phyloP scores from a whole-genome alignment of 2,888 invertebrate genomes.

The Coleophora flavipennella region DNA sequence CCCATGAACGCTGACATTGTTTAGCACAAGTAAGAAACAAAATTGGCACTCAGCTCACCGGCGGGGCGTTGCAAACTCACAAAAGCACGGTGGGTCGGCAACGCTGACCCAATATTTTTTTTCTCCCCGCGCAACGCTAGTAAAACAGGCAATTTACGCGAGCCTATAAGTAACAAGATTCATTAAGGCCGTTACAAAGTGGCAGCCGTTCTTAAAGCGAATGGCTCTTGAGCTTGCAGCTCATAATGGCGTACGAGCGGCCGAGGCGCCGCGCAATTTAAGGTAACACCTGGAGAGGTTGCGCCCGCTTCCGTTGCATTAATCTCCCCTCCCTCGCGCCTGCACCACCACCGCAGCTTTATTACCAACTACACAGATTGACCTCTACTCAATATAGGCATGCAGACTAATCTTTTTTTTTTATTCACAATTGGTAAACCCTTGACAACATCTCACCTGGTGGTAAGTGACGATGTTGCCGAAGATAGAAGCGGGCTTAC shows the following conservation, averaged over 20 bases:
- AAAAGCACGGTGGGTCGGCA: background rate
- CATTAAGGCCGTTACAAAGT: slow-evolving; percentile 71
- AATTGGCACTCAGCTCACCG: slow-evolving; percentile 21
- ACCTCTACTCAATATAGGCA: no score
- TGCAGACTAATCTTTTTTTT: no score
- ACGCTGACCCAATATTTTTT: slow-evolving; percentile 45
- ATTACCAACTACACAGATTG: slow-evolving; percentile 6
- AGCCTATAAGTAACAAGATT: slow-evolving; percentile 72
- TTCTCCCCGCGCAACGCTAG: slow-evolving; percentile 38
- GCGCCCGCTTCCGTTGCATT: slow-evolving; percentile 65
- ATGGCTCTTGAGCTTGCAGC: slow-evolving; percentile 69
- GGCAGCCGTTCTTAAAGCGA: slow-evolving; percentile 70
- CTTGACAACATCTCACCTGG: no score
- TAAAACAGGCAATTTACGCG: slow-evolving; percentile 67
- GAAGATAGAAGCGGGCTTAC: no score
- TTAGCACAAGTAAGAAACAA: slow-evolving; percentile 7
- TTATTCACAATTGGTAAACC: no score
- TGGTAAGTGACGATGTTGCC: no score
- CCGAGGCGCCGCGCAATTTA: slow-evolving; percentile 64
- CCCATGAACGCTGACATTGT: background rate
- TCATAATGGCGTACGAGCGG: slow-evolving; percentile 66
- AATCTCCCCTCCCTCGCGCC: slow-evolving; percentile 37
- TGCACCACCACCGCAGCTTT: slow-evolving; percentile 21
- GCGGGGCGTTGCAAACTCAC: background rate
- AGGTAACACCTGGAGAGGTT: slow-evolving; percentile 71